phyloP scores from a whole-genome alignment of 2,888 invertebrate species.

The Crioceris asparagi region DNA sequence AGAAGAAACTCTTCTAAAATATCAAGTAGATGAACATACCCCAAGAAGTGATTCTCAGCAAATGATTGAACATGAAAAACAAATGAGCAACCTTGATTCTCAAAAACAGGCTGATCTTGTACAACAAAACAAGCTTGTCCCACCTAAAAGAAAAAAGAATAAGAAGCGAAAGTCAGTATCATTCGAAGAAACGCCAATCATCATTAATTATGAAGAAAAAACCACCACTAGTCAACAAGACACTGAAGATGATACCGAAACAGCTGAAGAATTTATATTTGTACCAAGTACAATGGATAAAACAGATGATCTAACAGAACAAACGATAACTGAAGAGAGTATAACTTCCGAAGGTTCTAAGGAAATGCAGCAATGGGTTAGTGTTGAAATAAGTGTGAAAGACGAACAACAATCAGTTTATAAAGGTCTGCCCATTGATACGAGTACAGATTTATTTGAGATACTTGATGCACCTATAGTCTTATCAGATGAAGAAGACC shows the following conservation, averaged over 20 bases:
- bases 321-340: not conserved
- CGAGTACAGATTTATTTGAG: conserved; percentile 28
- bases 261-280: conserved; percentile 26
- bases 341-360: too few relatives aligned
- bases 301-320: conserved; percentile 7
- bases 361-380: conserved; percentile 3
- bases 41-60: too few relatives aligned
- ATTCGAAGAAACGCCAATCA: conserved; percentile 30
- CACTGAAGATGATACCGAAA: conserved; percentile 20
- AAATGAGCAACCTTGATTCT: not conserved
- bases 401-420: conserved; percentile 6
- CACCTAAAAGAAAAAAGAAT: conserved; percentile 17
- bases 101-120: conserved; percentile 4
- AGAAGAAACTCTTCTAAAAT: conserved; percentile 12
- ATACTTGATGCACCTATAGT: conserved; percentile 29
- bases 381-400: not conserved
- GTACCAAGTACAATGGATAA: conserved; percentile 17
- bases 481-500: conserved; percentile 15
- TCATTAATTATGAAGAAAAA: conserved; percentile 22
- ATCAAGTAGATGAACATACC: not conserved
- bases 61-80: conserved; percentile 4
- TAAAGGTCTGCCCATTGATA: conserved; percentile 24
- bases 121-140: too few relatives aligned
- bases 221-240: conserved; percentile 11
- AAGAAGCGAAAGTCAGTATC: conserved; percentile 32